Base-by-base conservation (phyloP, 2,113 vertebrate genomes). In the Pycnonotus jocosus region DNA sequence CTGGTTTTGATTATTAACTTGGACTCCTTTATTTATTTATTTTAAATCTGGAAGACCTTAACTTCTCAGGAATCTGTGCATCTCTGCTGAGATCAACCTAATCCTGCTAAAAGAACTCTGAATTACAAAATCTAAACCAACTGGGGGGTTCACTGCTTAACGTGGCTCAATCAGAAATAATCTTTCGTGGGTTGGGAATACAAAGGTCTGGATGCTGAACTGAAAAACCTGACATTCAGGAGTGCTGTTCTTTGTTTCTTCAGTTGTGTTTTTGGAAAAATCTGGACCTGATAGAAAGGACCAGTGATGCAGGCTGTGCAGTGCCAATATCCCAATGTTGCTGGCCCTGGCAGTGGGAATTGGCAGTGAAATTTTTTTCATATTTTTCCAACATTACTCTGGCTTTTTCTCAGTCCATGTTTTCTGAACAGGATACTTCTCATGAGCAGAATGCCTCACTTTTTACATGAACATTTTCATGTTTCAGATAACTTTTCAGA, bases 1-100 rank as follows among this genome's bases (percentile, higher is more conserved):
- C 31, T 87, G 78, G 93, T 97, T 88, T 94, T 97, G 85, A 85
- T 44, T 16, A 95, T 97, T 97, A 96, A 96, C 60, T 96, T 95
- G 84, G n/a, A 61, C 19, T 69, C 81, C n/a, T 58, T 87, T 93
- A 83, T 94, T 90, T 95, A 62, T 92, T 94, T 96, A 70, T 92
- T 96, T 96, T 69, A 96, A 94, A 97, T 96, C 86, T 92, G 70
- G 28, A 42, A 95, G 81, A 95, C 91, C 61, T 77, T 73, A 93
- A 74, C 92, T 88, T 89, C 90, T 97, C 81, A 92, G 81, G 93
- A 97, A 96, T 97, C 80, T 95, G 81, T 91, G 78, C 89, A 68
- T 95, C 38, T 73, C 68, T 78, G 73, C 92, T 88, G 93, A 95
- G 95, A 95, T 96, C 64, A 97, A 70, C 70, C 60, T 97, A 97